Evolutionary conservation across 2,797 vertebrate species (phyloP), one percentile per base, ranked within the genome.

Genomic region (Loriculus beryllinus): DNA sequence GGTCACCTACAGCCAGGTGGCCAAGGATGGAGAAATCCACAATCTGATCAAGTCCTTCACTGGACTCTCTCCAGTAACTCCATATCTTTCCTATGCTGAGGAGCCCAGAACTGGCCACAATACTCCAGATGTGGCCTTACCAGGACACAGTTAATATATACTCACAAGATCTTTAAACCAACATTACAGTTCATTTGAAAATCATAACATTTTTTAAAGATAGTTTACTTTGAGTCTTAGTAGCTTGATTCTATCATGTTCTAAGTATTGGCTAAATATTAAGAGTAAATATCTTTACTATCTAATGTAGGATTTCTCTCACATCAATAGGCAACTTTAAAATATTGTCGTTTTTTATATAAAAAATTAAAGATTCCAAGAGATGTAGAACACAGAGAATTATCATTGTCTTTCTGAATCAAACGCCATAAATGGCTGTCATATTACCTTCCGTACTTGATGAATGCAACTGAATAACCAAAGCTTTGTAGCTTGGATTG

Each of bases 21-120:
- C 56, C 33, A 35, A 57, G 56, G 56, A 57, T 17, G 14, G 33
- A 35, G 56, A 35, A 23, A 33, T 35, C 56, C 22, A 35, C 33
- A 35, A 25, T 57, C n/a, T 57, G 33, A 35, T 35, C 56, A 35
- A 35, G 33, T 35, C 14, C 22, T 35, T 57, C 33, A 57, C 33
- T 57, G 33, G 14, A 16, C 56, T 51, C 16, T 19, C 8, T 63
- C 37, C 31, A 10, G 5, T 7, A 45, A 29, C 20, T 51, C 14
- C 49, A 14, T 3, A 20, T 35, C 17, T 19, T 10, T 39, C n/a
- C 17, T 1, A 1, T 22, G 2, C 37, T 31, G n/a, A 39, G 56
- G 10, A 57, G 25, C 21, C n/a, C 37, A 10, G 37, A 76, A 60
- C 3, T 33, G 13, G 28, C 22, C 22, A 33, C 8, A 35, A 4